Base-by-base conservation (phyloP, 2,797 vertebrate species). In the Gymnoscopelus microlampas region DNA sequence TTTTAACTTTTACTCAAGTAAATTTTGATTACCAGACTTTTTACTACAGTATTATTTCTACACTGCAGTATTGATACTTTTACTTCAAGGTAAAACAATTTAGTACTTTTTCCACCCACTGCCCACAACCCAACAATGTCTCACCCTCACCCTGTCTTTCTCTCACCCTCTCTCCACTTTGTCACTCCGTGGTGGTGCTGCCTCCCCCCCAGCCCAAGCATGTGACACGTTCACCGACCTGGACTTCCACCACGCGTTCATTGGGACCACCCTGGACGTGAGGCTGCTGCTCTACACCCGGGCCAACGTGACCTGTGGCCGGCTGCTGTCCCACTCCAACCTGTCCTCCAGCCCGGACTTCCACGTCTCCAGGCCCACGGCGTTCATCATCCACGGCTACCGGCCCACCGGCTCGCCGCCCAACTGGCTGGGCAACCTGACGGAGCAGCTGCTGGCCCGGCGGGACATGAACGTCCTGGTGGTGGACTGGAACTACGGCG, bases 401-500 rank as follows among this genome's bases (percentile, higher is more conserved):
- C 94, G 97, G 80, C 95, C 95, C 51, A 93, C 94, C 0, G 97
- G 98, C 0, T 93, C 95, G 4, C 82, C 92, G 0, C 98, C 98
- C 0, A 0, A 14, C 0, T 99, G 98, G 98, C 0, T 89, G 0
- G 0, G 3, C 0, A 0, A 1, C 0, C 0, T 87, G 10, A 56
- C 9, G 0, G 2, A 80, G 53, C 23, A 75, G 81, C 82, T 98
- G 29, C 83, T 97, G 76, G 35, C 5, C 23, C 80, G 85, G 10
- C 72, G 78, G 0, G 94, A 98, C 67, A 47, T 92, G 4, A 99
- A 99, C 67, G 58, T 94, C 57, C 89, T 99, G 53, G 76, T 96
- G 13, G 96, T 99, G 55, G 97, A 99, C 81, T 99, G 98, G 98
- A 99, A 97, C 89, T 58, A 77, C 0, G 98, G 97, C 50, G 97